Base-by-base conservation (phyloP, 2,797 vertebrate genomes). In the Poeciliopsis turneri region DNA sequence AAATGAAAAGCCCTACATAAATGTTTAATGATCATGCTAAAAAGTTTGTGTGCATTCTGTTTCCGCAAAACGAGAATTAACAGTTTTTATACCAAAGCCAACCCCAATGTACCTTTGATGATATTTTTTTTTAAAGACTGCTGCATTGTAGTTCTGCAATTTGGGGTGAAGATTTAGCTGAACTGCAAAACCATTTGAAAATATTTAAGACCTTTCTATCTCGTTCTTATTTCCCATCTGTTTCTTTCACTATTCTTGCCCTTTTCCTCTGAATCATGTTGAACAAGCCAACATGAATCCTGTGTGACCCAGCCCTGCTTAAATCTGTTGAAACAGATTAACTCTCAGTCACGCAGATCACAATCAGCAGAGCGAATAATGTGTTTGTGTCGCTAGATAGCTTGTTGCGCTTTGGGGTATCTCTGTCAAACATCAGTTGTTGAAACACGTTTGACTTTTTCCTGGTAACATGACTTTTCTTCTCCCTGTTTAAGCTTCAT, bases 331-430 rank as follows among this genome's bases (percentile, higher is more conserved):
- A 72, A 75, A n/a, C 55, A 78, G 72, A 78, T 41, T 77, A 70
- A 45, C 70, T 70, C 61, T 61, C 46, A 64, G 70, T 74, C 70
- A 68, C n/a, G 72, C 46, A 45, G 61, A 74, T 78, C 76, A 39
- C 55, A 70, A 75, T 57, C 73, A 74, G 23, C 41, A 55, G 73
- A 79, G 64, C 49, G 2, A 20, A 66, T 30, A 23, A 78, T 64
- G 33, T 46, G 39, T 55, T 64, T 71, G 55, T 73, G 57, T 57
- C n/a, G 47, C 36, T 66, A 51, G n/a, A 57, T 43, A 69, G 25
- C 6, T 80, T 30, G 64, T 45, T 80, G 39, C 43, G 36, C 16
- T 77, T 78, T 75, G 68, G 41, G 68, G 70, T 43, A 49, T 79
- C 49, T 28, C 33, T 72, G 36, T 41, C 30, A 74, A 70, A 53